Percentiles rank a stretch among this genome's conserved stretches.
Conservation (phyloP, 2,888 invertebrate species). For the Myathropa florea region DNA sequence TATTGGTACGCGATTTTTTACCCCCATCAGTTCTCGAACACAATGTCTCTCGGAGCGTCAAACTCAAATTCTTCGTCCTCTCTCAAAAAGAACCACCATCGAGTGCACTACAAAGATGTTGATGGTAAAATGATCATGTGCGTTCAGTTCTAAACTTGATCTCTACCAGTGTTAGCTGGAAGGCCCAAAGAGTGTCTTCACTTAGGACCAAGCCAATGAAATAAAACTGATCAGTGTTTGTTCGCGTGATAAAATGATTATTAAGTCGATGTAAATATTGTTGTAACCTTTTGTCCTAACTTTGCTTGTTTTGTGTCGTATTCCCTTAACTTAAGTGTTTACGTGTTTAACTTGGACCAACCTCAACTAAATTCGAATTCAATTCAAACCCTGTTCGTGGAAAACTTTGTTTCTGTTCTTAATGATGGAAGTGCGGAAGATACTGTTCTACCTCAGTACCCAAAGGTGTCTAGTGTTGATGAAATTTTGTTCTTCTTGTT, state of each 20-base stretch:
- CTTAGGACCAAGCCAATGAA: neutral
- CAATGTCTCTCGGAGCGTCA: constrained; percentile 49
- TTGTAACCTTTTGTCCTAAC: constrained; percentile 24
- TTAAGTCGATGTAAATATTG: constrained; percentile 33
- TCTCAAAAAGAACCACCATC: constrained; percentile 54
- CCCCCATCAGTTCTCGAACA: neutral
- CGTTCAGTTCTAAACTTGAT: constrained; percentile 60
- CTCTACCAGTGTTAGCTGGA: constrained; percentile 32
- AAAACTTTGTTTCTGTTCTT: neutral
- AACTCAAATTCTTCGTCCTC: constrained; percentile 27
- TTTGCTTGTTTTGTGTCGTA: constrained; percentile 22
- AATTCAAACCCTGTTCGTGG: neutral
- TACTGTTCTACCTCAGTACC: constrained; percentile 49
- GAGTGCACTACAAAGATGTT: constrained; percentile 66
- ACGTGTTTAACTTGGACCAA: neutral
- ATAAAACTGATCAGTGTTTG: constrained; percentile 11
- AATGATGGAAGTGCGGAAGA: constrained; percentile 52
- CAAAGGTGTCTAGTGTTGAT: constrained; percentile 43
- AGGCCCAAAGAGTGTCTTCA: neutral
- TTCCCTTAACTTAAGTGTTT: neutral
- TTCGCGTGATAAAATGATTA: constrained; percentile 26
- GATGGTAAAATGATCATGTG: constrained; percentile 63
- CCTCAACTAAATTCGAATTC: neutral
- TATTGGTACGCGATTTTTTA: constrained; percentile 19
- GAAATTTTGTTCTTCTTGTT: neutral